These are phyloP conservation scores for Clepsis dumicolana DNA, from an alignment of 2,888 invertebrate genomes.

Conservation along the genomic window DNA sequence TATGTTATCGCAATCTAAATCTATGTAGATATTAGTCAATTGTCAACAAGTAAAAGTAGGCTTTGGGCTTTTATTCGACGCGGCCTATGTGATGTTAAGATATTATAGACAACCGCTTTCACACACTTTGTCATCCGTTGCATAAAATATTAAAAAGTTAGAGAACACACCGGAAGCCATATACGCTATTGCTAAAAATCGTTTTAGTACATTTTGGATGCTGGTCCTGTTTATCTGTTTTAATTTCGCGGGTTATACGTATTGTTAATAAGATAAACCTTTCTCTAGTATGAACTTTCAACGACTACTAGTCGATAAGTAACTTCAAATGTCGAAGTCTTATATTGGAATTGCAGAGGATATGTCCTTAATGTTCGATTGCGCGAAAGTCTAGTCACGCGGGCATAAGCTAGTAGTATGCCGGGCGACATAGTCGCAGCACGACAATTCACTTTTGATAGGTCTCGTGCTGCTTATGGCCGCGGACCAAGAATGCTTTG, in stretches of 20 bases:
- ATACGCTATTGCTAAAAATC: no score
- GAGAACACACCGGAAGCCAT: no score
- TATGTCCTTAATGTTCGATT: slow-evolving; percentile 68
- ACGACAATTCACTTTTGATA: slow-evolving; percentile 81
- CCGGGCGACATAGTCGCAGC: slow-evolving; percentile 66
- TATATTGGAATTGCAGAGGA: slow-evolving; percentile 52
- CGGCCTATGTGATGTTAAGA: not conserved
- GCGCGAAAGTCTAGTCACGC: slow-evolving; percentile 73
- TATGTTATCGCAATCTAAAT: slow-evolving; percentile 5
- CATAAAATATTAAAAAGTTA: no score
- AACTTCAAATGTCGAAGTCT: slow-evolving; percentile 55
- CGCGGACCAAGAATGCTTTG: slow-evolving; percentile 73
- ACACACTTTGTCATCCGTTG: not conserved
- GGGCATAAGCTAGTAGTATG: slow-evolving; percentile 56
- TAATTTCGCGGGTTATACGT: no score
- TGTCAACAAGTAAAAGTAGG: not conserved
- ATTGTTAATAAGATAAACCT: no score
- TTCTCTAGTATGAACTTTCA: not conserved
- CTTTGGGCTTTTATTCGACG: not conserved
- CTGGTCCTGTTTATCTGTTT: no score
- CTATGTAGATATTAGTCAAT: not conserved
- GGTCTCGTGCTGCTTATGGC: slow-evolving; percentile 76
- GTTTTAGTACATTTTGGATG: no score
- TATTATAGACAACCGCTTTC: not conserved
- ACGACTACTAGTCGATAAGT: slow-evolving; percentile 21